Evolutionary conservation across 2,888 invertebrate species (phyloP).

Genomic region (Parnassius glacialis): DNA sequence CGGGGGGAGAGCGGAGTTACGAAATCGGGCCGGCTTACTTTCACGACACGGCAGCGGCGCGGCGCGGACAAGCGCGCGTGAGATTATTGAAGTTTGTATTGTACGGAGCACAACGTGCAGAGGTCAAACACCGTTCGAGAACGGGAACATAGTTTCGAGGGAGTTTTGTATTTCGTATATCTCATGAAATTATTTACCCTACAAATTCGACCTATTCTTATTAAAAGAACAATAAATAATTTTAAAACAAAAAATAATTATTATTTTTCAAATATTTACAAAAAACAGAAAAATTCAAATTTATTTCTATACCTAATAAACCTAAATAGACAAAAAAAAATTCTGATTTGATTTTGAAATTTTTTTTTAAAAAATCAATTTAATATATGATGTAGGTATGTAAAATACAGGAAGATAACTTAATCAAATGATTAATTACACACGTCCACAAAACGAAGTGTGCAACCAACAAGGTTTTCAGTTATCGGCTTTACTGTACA

Average conservation of each 20-base stretch:
- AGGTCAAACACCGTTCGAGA: conserved; percentile 19
- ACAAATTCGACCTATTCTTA: no score
- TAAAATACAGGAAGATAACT: no score
- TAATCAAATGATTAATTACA: conserved; percentile 13
- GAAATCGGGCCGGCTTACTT: conserved; percentile 68
- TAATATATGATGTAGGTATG: no score
- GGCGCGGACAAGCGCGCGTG: conserved; percentile 40
- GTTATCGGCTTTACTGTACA: conserved; percentile 15
- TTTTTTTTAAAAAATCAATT: no score
- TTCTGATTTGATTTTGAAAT: no score
- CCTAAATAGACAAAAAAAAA: no score
- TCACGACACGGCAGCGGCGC: conserved; percentile 47
- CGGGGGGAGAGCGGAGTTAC: conserved; percentile 46
- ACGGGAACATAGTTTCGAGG: conserved; percentile 10
- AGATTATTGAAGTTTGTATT: conserved; percentile 35
- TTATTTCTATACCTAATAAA: no score
- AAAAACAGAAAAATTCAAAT: no score
- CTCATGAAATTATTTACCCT: neutral
- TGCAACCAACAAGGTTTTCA: conserved; percentile 20
- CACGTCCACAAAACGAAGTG: conserved; percentile 14
- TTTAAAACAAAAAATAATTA: no score
- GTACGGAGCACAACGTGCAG: conserved; percentile 19
- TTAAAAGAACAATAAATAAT: no score
- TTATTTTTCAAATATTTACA: no score
- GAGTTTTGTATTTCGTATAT: conserved; percentile 1